Evolutionary conservation across 1,140 invertebrate species (phyloP), one percentile per base, ranked within the genome.

Genomic region (Calephelis virginiensis): DNA sequence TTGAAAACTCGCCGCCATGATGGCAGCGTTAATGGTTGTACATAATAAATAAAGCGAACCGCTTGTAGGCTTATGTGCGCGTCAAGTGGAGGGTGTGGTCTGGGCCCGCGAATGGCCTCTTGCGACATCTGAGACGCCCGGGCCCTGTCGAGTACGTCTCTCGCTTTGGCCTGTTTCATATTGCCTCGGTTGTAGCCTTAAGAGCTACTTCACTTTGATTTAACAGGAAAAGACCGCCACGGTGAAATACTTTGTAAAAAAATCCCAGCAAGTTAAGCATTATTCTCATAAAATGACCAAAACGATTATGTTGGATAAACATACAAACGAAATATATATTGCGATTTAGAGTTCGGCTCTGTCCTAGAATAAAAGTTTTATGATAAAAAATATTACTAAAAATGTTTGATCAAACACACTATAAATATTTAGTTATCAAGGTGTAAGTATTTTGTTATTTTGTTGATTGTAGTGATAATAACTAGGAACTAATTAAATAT

Each of bases 21-120:
- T 85, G 85, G 80, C 77, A 72, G 79, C 83, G 85, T 86, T 89
- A 89, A 91, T 89, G 85, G 83, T 80, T 83, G 89, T 89, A 89
- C 85, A 91, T 91, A 89, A 89, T 91, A 89, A 87, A 89, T 90
- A 90, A 90, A 88, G 84, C 85, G 85, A 78, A 75, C 78, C 82
- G 85, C 74, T 78, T 75, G 83, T 82, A 80, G 81, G 88, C 86
- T 88, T 89, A 90, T 89, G 85, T 90, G 85, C 80, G 77, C 75
- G 81, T 86, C 79, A 79, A 90, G 88, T 87, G 84, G 88, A 81
- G 84, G 88, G 88, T 83, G 88, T 89, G 88, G 88, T 78, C 80
- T 53, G 80, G 77, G 78, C 61, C 76, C 81, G 79, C 86, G 86
- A 89, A 89, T 86, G 83, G 85, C 85, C 88, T 89, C 86, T 85